Evolutionary conservation across 1,140 invertebrate species (phyloP), one percentile per base, ranked within the genome.

Genomic region (Tetraneura akinire): DNA sequence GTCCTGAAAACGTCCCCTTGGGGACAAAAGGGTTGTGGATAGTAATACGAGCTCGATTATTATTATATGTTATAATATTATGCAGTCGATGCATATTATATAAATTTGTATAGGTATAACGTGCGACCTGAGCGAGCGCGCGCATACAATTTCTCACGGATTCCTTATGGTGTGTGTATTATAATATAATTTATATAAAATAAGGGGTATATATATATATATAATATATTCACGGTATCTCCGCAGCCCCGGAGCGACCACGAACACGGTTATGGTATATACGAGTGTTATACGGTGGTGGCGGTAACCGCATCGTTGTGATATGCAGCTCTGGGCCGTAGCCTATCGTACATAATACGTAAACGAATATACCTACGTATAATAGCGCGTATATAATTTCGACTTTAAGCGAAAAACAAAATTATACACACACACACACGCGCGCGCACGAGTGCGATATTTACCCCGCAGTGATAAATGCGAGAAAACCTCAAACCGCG

Each of bases 191-290:
- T 10, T 18, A 68, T 1, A 0, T 45, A 68, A n/a, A 0, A 18
- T 14, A n/a, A n/a, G n/a, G n/a, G n/a, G n/a, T n/a, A n/a, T n/a
- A n/a, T n/a, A n/a, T n/a, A n/a, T n/a, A n/a, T n/a, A n/a, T n/a
- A n/a, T n/a, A n/a, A n/a, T n/a, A n/a, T n/a, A n/a, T n/a, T n/a
- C n/a, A n/a, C n/a, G n/a, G n/a, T n/a, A n/a, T n/a, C n/a, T n/a
- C n/a, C n/a, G 11, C 64, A 23, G 64, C 64, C 64, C 64, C 5
- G 64, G 21, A 45, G 64, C 64, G 64, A 68, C 64, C 64, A 68
- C 64, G 64, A 68, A 42, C 64, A 21, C 37, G 37, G 64, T 68
- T 14, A 21, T 4, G 37, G 32, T 37, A 37, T 62, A 1, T n/a
- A n/a, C n/a, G n/a, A n/a, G n/a, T n/a, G n/a, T n/a, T n/a, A 16